Evolutionary conservation across 2,113 vertebrate genomes (phyloP).

Genomic region (Chitala chitala): DNA sequence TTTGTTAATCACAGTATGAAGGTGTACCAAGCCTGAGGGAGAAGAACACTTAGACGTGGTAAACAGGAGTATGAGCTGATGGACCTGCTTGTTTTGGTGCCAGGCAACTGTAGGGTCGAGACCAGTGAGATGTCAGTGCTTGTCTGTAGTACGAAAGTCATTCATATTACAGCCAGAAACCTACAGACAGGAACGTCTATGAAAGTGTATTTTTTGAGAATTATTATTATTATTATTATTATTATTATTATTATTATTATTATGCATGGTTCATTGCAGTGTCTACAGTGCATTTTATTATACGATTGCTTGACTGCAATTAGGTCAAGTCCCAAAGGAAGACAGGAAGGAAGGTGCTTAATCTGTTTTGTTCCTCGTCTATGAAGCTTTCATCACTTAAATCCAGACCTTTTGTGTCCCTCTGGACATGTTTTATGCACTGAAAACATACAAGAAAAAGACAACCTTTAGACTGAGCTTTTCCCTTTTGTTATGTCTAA

Average conservation of each 20-base stretch:
- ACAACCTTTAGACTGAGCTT: not conserved
- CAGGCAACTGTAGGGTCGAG: too few species aligned
- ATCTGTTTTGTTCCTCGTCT: constrained; percentile 10
- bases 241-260: too few species aligned
- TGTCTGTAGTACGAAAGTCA: not conserved
- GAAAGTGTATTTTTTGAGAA: too few species aligned
- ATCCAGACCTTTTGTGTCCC: constrained; percentile 7
- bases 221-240: too few species aligned
- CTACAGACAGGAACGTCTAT: too few species aligned
- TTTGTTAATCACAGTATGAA: too few species aligned
- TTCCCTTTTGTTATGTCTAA: not conserved
- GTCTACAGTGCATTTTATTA: constrained; percentile 1
- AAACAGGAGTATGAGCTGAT: too few species aligned
- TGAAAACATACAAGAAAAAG: not conserved
- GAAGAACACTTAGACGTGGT: too few species aligned
- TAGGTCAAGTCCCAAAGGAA: constrained; percentile 16
- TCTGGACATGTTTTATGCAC: constrained; percentile 2
- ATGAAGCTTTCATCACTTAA: constrained; percentile 11
- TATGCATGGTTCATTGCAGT: not conserved
- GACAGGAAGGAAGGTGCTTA: not conserved
- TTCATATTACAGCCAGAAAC: too few species aligned
- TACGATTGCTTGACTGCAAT: constrained; percentile 17
- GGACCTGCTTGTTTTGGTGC: too few species aligned
- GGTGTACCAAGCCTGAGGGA: too few species aligned
- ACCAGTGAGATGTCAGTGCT: not conserved